phyloP scores from a whole-genome alignment of 2,888 invertebrate species.

The Cheilosia pagana region DNA sequence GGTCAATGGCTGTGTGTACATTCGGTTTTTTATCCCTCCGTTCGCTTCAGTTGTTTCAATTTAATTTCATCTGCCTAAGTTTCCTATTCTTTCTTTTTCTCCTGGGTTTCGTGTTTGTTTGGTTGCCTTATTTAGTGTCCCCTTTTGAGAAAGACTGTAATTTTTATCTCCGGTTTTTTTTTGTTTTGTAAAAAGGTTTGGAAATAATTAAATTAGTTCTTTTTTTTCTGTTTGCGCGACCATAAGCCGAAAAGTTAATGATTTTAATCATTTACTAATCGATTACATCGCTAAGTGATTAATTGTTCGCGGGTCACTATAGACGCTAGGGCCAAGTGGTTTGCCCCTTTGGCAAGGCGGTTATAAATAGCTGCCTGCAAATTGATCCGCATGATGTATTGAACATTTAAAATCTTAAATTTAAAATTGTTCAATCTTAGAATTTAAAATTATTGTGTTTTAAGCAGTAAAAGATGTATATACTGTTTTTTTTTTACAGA shows the following conservation, averaged over 20 bases:
- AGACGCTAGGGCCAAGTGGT: neutral
- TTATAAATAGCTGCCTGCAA: too few species aligned
- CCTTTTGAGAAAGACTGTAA: slow-evolving; percentile 22
- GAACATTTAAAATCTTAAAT: too few species aligned
- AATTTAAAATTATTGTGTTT: too few species aligned
- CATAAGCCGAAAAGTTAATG: slow-evolving; percentile 41
- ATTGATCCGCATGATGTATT: too few species aligned
- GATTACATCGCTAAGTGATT: slow-evolving; percentile 52
- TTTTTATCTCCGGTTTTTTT: slow-evolving; percentile 23
- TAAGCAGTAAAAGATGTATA: too few species aligned
- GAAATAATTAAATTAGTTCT: slow-evolving; percentile 41
- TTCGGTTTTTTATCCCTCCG: slow-evolving; percentile 30
- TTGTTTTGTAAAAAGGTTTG: slow-evolving; percentile 10
- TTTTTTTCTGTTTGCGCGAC: slow-evolving; percentile 15
- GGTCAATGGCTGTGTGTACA: slow-evolving; percentile 45
- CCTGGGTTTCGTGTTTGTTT: slow-evolving; percentile 13
- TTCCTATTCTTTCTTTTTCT: slow-evolving; percentile 26
- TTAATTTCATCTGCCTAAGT: slow-evolving; percentile 62
- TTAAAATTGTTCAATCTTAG: too few species aligned
- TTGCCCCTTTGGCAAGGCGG: neutral
- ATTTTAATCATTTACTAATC: slow-evolving; percentile 55
- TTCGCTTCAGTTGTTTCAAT: slow-evolving; percentile 63
- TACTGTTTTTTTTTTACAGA: too few species aligned
- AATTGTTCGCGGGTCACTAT: slow-evolving; percentile 6
- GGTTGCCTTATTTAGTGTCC: slow-evolving; percentile 29